A percentile compares a stretch with the other conserved stretches of the same genome.
Evolutionary conservation across 37 sponge, comb jelly and placozoan species (phyloP).

Genomic region (Aplysina aerophoba): DNA sequence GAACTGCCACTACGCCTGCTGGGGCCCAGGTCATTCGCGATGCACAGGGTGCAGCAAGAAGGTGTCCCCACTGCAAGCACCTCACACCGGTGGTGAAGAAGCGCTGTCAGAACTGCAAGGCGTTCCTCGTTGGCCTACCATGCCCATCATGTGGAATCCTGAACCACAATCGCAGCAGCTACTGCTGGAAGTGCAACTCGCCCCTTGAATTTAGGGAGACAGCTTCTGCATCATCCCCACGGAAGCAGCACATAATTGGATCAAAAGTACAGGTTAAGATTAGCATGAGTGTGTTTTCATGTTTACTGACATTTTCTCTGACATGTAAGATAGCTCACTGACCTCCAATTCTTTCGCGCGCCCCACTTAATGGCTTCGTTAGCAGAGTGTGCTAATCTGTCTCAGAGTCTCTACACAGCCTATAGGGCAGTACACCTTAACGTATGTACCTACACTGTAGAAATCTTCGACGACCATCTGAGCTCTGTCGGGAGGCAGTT

Average conservation of each 20-base stretch:
- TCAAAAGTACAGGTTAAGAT: conserved; percentile 22
- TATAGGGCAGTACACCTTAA: too few species aligned
- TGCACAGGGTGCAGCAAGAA: conserved; percentile 6
- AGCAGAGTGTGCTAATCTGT: background rate
- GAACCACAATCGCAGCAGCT: conserved; percentile 52
- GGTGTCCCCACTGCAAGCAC: conserved; percentile 54
- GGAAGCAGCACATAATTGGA: conserved; percentile 33
- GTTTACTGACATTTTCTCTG: too few species aligned
- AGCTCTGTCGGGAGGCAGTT: too few species aligned
- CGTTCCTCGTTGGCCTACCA: conserved; percentile 54
- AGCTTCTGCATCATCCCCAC: conserved; percentile 18
- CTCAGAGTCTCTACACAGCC: too few species aligned
- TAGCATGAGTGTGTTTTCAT: too few species aligned
- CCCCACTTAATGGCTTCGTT: too few species aligned
- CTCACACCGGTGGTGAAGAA: conserved; percentile 55
- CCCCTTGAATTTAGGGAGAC: conserved; percentile 27
- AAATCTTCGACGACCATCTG: too few species aligned
- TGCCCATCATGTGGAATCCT: conserved; percentile 62
- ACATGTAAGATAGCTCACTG: too few species aligned
- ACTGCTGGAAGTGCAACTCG: conserved; percentile 52
- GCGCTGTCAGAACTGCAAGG: conserved; percentile 57
- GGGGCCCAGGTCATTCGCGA: background rate
- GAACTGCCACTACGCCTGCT: background rate
- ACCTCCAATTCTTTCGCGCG: too few species aligned
- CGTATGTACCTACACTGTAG: too few species aligned